A percentile compares a stretch with the other conserved stretches of the same genome.
phyloP scores from a whole-genome alignment of 1,140 invertebrate species.

The Teleopsis dalmanni region DNA sequence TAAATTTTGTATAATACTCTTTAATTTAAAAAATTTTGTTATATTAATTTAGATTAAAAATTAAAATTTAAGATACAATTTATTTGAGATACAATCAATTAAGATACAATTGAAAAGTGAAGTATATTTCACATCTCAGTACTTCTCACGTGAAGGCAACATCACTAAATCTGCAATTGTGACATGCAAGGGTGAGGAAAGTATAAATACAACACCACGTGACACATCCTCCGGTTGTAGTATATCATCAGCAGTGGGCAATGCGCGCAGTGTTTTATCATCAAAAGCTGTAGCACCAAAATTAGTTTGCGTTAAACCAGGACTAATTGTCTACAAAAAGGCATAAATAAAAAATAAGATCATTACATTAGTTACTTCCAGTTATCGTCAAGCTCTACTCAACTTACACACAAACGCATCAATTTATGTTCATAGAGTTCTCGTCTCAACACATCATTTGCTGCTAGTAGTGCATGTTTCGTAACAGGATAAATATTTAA shows the following conservation, averaged over 20 bases:
- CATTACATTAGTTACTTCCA: background rate
- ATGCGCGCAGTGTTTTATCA: background rate
- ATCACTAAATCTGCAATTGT: constrained; percentile 14
- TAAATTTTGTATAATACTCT: too few species aligned
- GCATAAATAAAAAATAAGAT: background rate
- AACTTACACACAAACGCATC: constrained; percentile 16
- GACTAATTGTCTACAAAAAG: constrained; percentile 47
- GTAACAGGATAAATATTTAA: constrained; percentile 54
- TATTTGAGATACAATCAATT: too few species aligned
- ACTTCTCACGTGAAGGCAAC: constrained; percentile 13
- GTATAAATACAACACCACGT: constrained; percentile 12
- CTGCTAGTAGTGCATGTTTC: constrained; percentile 59
- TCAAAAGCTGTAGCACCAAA: constrained; percentile 3
- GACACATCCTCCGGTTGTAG: constrained; percentile 15
- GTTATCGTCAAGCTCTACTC: background rate
- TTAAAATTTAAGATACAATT: too few species aligned
- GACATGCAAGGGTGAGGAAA: constrained; percentile 14
- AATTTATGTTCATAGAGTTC: constrained; percentile 52
- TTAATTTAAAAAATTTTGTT: too few species aligned
- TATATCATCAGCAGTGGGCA: constrained; percentile 7
- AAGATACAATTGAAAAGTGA: too few species aligned
- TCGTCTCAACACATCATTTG: constrained; percentile 56
- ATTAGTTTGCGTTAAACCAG: constrained; percentile 50
- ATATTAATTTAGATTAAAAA: too few species aligned
- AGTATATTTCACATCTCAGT: too few species aligned